Conservation (phyloP, 1,140 invertebrate species). For the Heterodera carotae region DNA sequence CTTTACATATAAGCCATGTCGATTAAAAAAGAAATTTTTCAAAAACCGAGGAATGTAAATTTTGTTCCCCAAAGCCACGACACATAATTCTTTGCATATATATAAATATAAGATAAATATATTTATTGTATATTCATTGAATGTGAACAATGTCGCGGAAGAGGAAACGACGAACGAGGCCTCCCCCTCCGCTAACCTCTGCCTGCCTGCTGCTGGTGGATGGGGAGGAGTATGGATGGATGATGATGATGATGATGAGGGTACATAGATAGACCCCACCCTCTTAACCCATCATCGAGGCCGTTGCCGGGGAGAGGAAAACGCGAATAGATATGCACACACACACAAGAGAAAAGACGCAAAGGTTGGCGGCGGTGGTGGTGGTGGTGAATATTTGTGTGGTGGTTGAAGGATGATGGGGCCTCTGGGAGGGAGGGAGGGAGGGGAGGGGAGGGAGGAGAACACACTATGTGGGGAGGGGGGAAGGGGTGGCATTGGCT, state of each 20-base stretch:
- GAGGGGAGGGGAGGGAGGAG: neutral
- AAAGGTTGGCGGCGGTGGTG: neutral
- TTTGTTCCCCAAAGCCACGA: too few relatives aligned
- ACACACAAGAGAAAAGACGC: too few relatives aligned
- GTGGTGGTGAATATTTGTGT: neutral
- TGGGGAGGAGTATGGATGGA: neutral
- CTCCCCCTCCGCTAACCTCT: neutral
- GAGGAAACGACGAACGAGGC: neutral
- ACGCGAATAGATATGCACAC: neutral
- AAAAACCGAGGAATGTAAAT: too few relatives aligned
- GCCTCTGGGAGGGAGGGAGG: neutral
- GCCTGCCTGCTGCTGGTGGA: neutral
- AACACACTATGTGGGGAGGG: too few relatives aligned
- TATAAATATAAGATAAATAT: too few relatives aligned
- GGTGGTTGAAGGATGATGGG: neutral
- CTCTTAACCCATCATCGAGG: neutral
- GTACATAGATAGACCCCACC: neutral
- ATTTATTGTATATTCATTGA: neutral
- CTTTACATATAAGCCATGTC: too few relatives aligned
- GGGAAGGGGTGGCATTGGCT: too few relatives aligned
- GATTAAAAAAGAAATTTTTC: too few relatives aligned
- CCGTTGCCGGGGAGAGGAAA: neutral
- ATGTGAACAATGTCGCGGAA: neutral
- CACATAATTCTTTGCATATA: too few relatives aligned
- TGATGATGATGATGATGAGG: neutral